Evolutionary conservation across 2,113 vertebrate species (phyloP).

Genomic region (Progne subis): DNA sequence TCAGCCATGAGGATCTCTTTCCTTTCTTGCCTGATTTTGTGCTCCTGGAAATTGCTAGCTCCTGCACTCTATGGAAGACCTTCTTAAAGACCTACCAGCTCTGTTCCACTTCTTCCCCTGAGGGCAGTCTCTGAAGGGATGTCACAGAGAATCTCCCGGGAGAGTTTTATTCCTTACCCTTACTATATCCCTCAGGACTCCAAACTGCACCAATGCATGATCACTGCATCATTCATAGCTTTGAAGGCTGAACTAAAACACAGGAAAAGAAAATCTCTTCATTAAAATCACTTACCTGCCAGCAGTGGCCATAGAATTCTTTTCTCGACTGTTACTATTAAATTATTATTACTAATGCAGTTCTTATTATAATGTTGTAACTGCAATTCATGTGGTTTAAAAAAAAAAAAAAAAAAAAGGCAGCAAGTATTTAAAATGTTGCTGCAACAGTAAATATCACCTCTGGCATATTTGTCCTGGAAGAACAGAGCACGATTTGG

Average conservation of each 20-base stretch:
- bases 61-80: neutral
- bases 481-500: slow-evolving; percentile 72
- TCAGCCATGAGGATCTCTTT: neutral
- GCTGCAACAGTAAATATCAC: slow-evolving; percentile 75
- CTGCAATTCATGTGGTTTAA: neutral
- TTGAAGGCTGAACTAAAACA: neutral
- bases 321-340: slow-evolving; percentile 13
- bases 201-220: neutral
- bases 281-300: slow-evolving; percentile 33
- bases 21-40: neutral
- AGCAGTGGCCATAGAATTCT: slow-evolving; percentile 8
- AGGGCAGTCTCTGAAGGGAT: neutral
- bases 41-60: neutral
- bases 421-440: slow-evolving; percentile 70
- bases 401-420: neutral
- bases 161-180: neutral
- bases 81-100: neutral
- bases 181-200: neutral
- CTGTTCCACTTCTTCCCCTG: neutral
- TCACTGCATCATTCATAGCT: neutral
- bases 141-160: neutral
- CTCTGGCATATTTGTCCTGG: slow-evolving; percentile 75
- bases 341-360: slow-evolving; percentile 44
- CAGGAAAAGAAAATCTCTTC: neutral
- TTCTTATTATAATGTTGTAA: slow-evolving; percentile 16